A percentile compares a stretch with the other conserved stretches of the same genome.
These are phyloP conservation scores for Acrocephalus kingi DNA, from an alignment of 2,113 vertebrate species.

Conservation along the genomic window DNA sequence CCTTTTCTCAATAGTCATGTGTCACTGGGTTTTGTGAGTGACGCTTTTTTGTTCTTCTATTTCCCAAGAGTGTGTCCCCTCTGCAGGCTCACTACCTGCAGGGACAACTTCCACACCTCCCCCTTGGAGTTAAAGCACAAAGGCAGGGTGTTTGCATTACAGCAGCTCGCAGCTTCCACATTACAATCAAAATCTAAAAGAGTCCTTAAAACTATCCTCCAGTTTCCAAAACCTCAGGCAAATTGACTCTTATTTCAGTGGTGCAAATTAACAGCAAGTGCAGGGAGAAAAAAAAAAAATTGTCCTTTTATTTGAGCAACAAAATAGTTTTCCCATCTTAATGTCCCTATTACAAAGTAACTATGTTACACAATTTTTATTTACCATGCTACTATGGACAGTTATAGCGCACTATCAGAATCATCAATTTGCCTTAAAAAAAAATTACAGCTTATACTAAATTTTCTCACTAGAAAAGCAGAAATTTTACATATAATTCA, in stretches of 20 bases:
- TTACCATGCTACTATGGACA: background rate
- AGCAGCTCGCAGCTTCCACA: background rate
- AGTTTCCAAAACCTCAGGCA: background rate
- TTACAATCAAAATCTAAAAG: background rate
- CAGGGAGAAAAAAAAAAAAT: too few species aligned
- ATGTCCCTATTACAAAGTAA: background rate
- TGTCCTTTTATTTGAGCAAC: background rate
- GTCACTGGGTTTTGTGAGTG: background rate
- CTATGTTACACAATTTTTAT: background rate
- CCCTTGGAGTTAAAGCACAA: background rate
- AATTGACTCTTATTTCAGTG: background rate
- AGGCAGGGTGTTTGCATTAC: background rate
- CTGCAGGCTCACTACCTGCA: fast-evolving
- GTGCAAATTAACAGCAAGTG: background rate
- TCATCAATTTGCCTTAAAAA: background rate
- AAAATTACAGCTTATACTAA: background rate
- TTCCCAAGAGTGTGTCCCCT: background rate
- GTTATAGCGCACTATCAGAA: background rate
- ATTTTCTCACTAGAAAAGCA: background rate
- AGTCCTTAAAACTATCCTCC: background rate
- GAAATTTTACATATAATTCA: background rate
- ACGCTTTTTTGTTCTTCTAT: background rate
- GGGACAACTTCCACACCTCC: background rate
- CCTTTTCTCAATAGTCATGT: background rate
- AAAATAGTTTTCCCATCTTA: background rate